These are phyloP conservation scores for Seriola dumerili DNA, from an alignment of 2,113 vertebrate species.

Conservation along the genomic window DNA sequence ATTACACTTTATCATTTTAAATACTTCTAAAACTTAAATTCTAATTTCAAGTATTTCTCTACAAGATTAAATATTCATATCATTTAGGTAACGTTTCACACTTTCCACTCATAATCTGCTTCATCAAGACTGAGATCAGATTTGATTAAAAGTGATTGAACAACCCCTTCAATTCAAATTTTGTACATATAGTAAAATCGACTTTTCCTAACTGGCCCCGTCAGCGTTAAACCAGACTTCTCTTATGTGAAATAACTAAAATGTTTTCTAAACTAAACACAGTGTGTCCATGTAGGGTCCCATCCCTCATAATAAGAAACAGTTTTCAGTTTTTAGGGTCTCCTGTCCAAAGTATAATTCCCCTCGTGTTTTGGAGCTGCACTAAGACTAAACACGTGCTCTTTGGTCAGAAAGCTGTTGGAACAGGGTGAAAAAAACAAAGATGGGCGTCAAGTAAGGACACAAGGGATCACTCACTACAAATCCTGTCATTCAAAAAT, in stretches of 20 bases:
- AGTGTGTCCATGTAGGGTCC: not conserved
- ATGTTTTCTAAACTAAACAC: too few species aligned
- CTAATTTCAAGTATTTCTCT: not conserved
- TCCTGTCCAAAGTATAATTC: not conserved
- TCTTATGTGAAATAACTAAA: not conserved
- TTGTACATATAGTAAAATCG: not conserved
- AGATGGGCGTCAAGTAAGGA: not conserved
- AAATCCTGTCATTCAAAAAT: not conserved
- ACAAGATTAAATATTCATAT: not conserved
- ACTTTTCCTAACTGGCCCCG: not conserved
- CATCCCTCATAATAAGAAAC: not conserved
- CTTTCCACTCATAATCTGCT: not conserved
- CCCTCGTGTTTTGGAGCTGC: not conserved
- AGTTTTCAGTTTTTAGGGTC: not conserved
- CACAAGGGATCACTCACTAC: not conserved
- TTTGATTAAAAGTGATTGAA: not conserved
- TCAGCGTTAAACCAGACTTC: not conserved
- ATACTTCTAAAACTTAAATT: not conserved
- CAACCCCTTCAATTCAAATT: not conserved
- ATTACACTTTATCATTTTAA: not conserved
- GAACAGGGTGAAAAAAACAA: not conserved
- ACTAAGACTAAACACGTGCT: not conserved
- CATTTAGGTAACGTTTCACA: not conserved
- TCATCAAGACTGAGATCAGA: not conserved
- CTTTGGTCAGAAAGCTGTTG: slow-evolving; percentile 12